A percentile compares a stretch with the other conserved stretches of the same genome.
Evolutionary conservation across 2,888 invertebrate species (phyloP).

Genomic region (Platycheirus rosarum): DNA sequence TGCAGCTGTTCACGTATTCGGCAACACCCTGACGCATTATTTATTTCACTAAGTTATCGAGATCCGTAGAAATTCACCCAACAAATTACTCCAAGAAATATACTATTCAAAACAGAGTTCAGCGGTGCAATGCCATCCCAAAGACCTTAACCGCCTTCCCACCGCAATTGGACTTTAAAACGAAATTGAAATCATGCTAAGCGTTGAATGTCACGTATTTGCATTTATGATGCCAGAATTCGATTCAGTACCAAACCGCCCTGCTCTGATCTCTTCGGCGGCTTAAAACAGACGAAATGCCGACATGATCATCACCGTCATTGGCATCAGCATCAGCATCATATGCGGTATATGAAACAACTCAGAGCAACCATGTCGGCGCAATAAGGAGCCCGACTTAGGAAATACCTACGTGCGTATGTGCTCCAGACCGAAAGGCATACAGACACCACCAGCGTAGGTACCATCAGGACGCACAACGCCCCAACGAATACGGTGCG

Average conservation of each 20-base stretch:
- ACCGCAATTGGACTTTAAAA: conserved; percentile 53
- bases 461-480: conserved; percentile 58
- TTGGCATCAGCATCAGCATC: conserved; percentile 48
- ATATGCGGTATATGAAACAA: conserved; percentile 7
- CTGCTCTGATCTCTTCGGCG: conserved; percentile 73
- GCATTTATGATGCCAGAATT: conserved; percentile 74
- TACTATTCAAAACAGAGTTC: conserved; percentile 23
- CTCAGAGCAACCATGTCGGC: neutral
- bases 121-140: conserved; percentile 9
- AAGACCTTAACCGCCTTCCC: too few relatives aligned
- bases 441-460: conserved; percentile 10
- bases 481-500: conserved; percentile 55
- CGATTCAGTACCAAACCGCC: conserved; percentile 71
- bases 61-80: conserved; percentile 9
- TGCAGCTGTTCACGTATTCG: too few relatives aligned
- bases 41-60: too few relatives aligned
- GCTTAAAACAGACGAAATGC: conserved; percentile 56
- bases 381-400: conserved; percentile 52
- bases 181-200: conserved; percentile 72
- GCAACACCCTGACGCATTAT: too few relatives aligned
- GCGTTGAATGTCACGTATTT: conserved; percentile 74
- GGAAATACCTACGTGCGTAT: conserved; percentile 69
- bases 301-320: conserved; percentile 70
- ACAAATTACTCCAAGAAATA: conserved; percentile 46
- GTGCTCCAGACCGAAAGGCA: conserved; percentile 49